Evolutionary conservation across 2,888 invertebrate genomes (phyloP), one percentile per base, ranked within the genome.

Genomic region (Carterocephalus palaemon): DNA sequence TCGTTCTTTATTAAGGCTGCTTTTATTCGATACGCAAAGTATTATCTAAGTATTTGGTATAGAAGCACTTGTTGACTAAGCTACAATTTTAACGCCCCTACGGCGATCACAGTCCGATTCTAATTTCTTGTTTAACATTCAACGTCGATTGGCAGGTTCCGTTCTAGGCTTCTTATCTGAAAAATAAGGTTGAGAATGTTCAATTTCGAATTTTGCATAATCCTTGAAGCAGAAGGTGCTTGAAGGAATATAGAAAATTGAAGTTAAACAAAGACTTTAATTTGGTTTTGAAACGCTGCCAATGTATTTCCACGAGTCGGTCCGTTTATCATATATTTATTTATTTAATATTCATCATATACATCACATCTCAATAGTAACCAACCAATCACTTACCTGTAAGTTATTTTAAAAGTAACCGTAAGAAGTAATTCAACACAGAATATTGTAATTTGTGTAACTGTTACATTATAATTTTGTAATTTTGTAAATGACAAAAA

Each of bases 1-100:
- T 70, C 64, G 67, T 57, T 68, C 52, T 64, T 64, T 56, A 57
- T 56, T 82, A 83, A 84, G 83, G 83, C 82, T 76, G 83, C 79
- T 76, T 56, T 53, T 68, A 70, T 66, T 67, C 67, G 72, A 71
- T 56, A 68, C 48, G 51, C 48, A 20, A 10, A 23, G 38, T 53
- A 53, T n/a, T 60, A 58, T 69, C 58, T 62, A 62, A 66, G 70
- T 75, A 70, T 80, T 79, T 76, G 72, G 70, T 75, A 70, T 58
- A 67, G 60, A 78, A 82, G 80, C 83, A 81, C 77, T 73, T 70
- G 57, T 62, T 54, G 46, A 62, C 60, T 65, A 64, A 49, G 59
- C 52, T 67, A 65, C 49, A 58, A 64, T 62, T 79, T 78, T 83
- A 78, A 83, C 79, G 83, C 83, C 83, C 49, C 49, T 39, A 46